phyloP scores from a whole-genome alignment of 2,888 invertebrate genomes.

The Megaustenia siamemsis region DNA sequence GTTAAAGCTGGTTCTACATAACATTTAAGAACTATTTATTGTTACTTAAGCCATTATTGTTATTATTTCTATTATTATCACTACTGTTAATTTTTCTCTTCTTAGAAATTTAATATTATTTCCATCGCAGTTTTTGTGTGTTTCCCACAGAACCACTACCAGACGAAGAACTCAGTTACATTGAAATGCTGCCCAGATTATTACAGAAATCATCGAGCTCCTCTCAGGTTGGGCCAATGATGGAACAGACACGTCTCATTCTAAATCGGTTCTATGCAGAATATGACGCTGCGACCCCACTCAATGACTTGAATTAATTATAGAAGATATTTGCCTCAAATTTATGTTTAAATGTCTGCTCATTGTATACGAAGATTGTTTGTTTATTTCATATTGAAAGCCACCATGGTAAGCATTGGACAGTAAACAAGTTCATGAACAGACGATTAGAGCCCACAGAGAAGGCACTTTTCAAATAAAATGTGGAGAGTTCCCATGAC shows the following conservation, averaged over 20 bases:
- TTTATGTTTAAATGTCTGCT: background rate
- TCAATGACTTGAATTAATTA: background rate
- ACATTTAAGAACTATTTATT: too few species aligned
- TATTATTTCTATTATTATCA: too few species aligned
- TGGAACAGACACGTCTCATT: slow-evolving; percentile 14
- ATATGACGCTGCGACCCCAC: slow-evolving; percentile 19
- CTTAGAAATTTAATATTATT: too few species aligned
- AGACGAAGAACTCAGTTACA: slow-evolving; percentile 1
- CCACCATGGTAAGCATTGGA: background rate
- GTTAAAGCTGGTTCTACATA: too few species aligned
- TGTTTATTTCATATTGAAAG: background rate
- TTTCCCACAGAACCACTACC: slow-evolving; percentile 23
- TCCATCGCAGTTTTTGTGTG: too few species aligned
- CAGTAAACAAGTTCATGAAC: background rate
- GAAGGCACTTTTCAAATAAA: background rate
- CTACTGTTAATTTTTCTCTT: too few species aligned
- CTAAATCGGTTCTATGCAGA: slow-evolving; percentile 11
- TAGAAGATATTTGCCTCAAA: background rate
- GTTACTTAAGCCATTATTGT: too few species aligned
- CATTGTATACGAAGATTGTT: background rate
- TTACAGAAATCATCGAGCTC: background rate
- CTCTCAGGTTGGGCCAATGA: slow-evolving; percentile 24
- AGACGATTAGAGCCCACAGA: too few species aligned
- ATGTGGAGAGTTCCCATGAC: background rate
- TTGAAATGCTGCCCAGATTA: background rate